A percentile compares a stretch with the other conserved stretches of the same genome.
phyloP scores from a whole-genome alignment of 2,888 invertebrate species.

The Tiliacea aurago region DNA sequence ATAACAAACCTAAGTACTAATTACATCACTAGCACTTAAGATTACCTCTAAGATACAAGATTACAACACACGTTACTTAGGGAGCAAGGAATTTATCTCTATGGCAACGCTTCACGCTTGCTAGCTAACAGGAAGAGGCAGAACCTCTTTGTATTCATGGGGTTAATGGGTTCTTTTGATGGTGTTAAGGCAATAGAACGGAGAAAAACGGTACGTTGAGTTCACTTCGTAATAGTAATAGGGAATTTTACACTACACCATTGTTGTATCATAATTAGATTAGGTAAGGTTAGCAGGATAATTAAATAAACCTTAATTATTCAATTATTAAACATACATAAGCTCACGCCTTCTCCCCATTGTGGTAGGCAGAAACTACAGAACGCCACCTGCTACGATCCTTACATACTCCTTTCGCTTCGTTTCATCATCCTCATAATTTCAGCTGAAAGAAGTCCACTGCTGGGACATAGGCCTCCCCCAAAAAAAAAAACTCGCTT shows the following conservation, averaged over 20 bases:
- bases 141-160: conserved; percentile 38
- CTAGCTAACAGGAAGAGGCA: conserved; percentile 61
- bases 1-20: conserved; percentile 25
- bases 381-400: too few relatives aligned
- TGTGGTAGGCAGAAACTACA: too few relatives aligned
- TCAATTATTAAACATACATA: neutral
- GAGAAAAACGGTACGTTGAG: neutral
- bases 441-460: too few relatives aligned
- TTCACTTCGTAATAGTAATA: neutral
- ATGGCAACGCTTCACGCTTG: conserved; percentile 65
- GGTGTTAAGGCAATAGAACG: neutral
- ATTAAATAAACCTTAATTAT: neutral
- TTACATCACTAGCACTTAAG: conserved; percentile 19
- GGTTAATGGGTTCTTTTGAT: conserved; percentile 44
- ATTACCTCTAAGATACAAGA: conserved; percentile 26
- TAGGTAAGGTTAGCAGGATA: neutral
- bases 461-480: too few relatives aligned
- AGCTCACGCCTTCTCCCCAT: too few relatives aligned
- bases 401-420: too few relatives aligned
- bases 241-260: neutral
- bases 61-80: conserved; percentile 23
- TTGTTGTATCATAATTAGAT: neutral
- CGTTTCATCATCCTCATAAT: too few relatives aligned
- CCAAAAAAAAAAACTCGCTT: too few relatives aligned
- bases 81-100: conserved; percentile 68